Base-by-base conservation (phyloP, 2,888 invertebrate species). In the Eupeodes latifasciatus region DNA sequence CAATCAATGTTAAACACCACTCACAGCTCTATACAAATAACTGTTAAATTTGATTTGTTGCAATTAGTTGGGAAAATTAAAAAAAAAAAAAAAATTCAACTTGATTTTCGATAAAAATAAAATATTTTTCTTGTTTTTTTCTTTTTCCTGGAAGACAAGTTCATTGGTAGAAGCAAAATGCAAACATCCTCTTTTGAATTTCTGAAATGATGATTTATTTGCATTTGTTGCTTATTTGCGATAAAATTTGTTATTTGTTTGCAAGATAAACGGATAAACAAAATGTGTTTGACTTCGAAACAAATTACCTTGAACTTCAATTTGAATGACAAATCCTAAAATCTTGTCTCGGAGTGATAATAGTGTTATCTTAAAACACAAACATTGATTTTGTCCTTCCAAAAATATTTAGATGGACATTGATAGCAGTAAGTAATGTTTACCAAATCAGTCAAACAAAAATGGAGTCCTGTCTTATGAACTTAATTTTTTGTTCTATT, bases 1-100 rank as follows among this genome's bases (percentile, higher is more conserved):
- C 79, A 59, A 76, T 87, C 79, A 64, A 76, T 80, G 76, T 80
- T 47, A 72, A 51, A 67, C 55, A 80, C 86, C 76, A 16, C 5
- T 49, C 34, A 67, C 14, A 19, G 7, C 49, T 9, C 49, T 27
- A 49, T 40, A 11, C 5, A 76, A 53, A 76, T 36, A 10, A 59
- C 62, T n/a, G 69, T 80, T 49, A 81, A 85, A 47, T 74, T 36
- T 40, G 66, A 64, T 72, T 72, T 40, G 40, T 27, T 61, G 64
- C 79, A 86, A 86, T 86, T 71, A 79, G 75, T 51, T 67, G 19
- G 36, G 51, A 19, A 7, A 34, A 72, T 51, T 27, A 12, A 51
- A n/a, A 9, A 47, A 51, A 62, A 44, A 16, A 16, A n/a, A 16
- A 1, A 27, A 3, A 27, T 27, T 69, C n/a, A 67, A 55, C 53